Conservation (phyloP, 64 coral and sea anemone species). For the Stichodactyla helianthus region DNA sequence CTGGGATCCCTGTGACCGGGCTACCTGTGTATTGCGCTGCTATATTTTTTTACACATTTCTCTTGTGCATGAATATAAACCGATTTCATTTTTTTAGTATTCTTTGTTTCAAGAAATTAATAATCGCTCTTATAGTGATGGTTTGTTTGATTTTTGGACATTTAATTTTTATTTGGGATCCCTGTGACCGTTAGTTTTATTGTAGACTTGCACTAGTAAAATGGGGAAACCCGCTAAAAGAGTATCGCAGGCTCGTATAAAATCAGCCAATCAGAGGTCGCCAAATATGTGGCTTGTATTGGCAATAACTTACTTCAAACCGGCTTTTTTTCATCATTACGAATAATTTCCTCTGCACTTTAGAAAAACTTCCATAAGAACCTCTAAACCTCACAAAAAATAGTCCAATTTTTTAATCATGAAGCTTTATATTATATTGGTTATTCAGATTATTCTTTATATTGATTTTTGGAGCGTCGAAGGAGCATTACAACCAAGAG, state of each 20-base stretch:
- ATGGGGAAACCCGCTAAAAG: background rate
- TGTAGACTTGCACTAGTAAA: too few relatives aligned
- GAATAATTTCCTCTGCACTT: background rate
- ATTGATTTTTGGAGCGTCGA: slow-evolving; percentile 43
- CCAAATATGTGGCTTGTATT: slow-evolving; percentile 82
- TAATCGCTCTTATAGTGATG: too few relatives aligned
- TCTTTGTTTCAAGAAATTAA: too few relatives aligned
- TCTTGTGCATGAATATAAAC: too few relatives aligned
- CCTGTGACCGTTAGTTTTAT: background rate
- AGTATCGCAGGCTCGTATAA: slow-evolving; percentile 17
- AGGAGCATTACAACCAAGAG: slow-evolving; percentile 67
- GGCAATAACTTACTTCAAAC: slow-evolving; percentile 31
- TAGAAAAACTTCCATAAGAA: background rate
- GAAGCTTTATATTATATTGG: slow-evolving; percentile 7
- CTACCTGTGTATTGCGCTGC: too few relatives aligned
- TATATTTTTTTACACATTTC: too few relatives aligned
- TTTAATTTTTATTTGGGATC: background rate
- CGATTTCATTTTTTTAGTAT: too few relatives aligned
- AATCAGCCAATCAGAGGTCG: slow-evolving; percentile 84
- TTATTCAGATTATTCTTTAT: slow-evolving; percentile 4
- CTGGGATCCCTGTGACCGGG: too few relatives aligned
- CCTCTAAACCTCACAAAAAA: background rate
- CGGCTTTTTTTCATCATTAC: slow-evolving; percentile 7
- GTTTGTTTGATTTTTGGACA: background rate
- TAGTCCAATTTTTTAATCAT: background rate